Base-by-base conservation (phyloP, 2,113 vertebrate species). In the Sander lucioperca region DNA sequence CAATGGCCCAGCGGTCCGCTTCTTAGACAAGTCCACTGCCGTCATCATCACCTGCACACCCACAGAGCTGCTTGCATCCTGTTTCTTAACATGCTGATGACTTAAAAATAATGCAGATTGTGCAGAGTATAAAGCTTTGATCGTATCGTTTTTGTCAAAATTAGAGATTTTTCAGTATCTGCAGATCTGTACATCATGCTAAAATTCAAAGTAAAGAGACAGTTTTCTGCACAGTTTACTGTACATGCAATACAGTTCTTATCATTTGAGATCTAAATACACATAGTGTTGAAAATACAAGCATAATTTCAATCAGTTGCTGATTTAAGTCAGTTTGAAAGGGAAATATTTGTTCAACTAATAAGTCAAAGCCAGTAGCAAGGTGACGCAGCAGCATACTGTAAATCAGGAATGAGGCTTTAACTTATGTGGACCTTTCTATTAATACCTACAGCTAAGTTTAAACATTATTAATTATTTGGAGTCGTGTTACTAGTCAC, bases 1-100 rank as follows among this genome's bases (percentile, higher is more conserved):
- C 94, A 83, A 95, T 95, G 86, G 84, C 91, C 77, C 90, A 89
- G 90, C 88, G 59, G 91, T 88, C 79, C n/a, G 56, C 84, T 85
- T 87, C 80, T 65, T 70, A 82, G 85, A 93, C 83, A 65, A 90
- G 91, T 81, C 89, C 83, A 59, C 65, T 14, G 25, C 80, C 85
- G 72, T 83, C 87, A 86, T 74, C 86, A 79, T 89, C 88, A 75
- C 71, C 82, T 82, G 64, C 62, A 56, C 75, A 83, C 92, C 78
- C 65, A 43, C 86, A 23, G 88, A 79, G 86, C 62, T 77, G 77
- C 74, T 68, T 70, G 79, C 71, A 68, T 83, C 74, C 64, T 83
- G 86, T 79, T 74, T 74, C 75, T 65, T 76, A 77, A 91, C 70
- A 82, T 85, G 80, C 82, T 83, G 67, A 88, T 88, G 39, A 63